A percentile compares a stretch with the other conserved stretches of the same genome.
Evolutionary conservation across 64 coral and sea anemone genomes (phyloP).

Genomic region (Astreopora myriophthalma): DNA sequence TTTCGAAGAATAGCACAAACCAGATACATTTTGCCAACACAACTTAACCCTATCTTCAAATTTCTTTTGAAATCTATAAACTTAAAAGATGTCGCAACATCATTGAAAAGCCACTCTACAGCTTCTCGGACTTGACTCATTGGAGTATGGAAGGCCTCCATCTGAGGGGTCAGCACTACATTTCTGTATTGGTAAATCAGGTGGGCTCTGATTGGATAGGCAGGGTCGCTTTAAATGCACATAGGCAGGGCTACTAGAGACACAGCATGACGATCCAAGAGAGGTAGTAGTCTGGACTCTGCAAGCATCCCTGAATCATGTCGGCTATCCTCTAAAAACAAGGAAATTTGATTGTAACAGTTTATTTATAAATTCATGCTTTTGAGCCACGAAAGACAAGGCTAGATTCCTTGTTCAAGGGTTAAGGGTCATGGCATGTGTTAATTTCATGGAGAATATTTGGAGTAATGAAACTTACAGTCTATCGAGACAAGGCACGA

Average conservation of each 20-base stretch:
- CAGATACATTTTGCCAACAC: not conserved
- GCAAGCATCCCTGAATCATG: not conserved
- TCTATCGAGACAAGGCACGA: no score
- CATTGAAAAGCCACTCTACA: conserved; percentile 16
- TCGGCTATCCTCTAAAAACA: conserved; percentile 13
- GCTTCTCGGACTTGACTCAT: not conserved
- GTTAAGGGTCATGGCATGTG: no score
- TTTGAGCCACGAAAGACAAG: no score
- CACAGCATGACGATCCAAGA: not conserved
- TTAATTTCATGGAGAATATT: no score
- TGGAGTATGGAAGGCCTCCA: not conserved
- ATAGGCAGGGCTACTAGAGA: not conserved
- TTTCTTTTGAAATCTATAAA: conserved; percentile 10
- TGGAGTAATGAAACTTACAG: no score
- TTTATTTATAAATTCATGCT: not conserved
- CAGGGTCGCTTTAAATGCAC: not conserved
- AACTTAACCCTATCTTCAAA: not conserved
- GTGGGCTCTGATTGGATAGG: not conserved
- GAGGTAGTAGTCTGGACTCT: not conserved
- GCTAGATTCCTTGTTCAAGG: no score
- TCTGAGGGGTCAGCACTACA: not conserved
- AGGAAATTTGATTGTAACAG: not conserved
- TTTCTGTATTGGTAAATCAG: not conserved
- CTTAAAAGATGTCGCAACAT: conserved; percentile 20
- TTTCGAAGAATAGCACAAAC: not conserved